Base-by-base conservation (phyloP, 2,888 invertebrate species). In the Brachyptera risi region DNA sequence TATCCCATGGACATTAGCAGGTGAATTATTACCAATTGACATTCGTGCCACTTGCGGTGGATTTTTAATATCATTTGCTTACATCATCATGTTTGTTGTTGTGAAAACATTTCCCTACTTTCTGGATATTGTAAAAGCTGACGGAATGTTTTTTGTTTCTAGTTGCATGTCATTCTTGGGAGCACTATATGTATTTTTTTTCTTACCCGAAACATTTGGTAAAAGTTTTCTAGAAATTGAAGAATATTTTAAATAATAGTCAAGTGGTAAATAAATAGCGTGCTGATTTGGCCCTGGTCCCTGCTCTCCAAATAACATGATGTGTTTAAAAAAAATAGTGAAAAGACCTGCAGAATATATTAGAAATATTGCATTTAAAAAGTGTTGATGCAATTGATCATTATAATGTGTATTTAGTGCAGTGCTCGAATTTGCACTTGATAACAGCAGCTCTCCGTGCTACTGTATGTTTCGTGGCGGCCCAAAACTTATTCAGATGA, bases 1-100 rank as follows among this genome's bases (percentile, higher is more conserved):
- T 5, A 80, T 83, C 59, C 83, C 83, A 1, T 83, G 83, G 83
- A 79, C 82, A 2, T 68, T 83, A 23, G 79, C 81, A 21, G 74
- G 76, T 3, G 82, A 82, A 71, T 68, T 83, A 9, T 68, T 82
- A 31, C 81, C 82, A 1, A 75, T 79, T 11, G 75, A 76, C 62
- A 76, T 80, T 1, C 73, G 80, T 56, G 83, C 80, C 1, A 74
- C 76, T 56, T 73, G 81, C 7, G 77, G 80, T 1, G 81, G 82
- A 1, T 23, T 79, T 2, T 70, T 82, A 67, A 71, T 82, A 13
- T 76, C 80, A 0, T 65, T 78, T n/a, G 79, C 80, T 1, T 82
- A 83, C 65, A 19, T 79, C 3, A 67, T 80, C 3, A 81, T 83
- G 80, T 83, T 81, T 69, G 71, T 71, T 11, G 73, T 78, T 1